Conservation (phyloP, 2,888 invertebrate species). For the Pedicia rivosa region DNA sequence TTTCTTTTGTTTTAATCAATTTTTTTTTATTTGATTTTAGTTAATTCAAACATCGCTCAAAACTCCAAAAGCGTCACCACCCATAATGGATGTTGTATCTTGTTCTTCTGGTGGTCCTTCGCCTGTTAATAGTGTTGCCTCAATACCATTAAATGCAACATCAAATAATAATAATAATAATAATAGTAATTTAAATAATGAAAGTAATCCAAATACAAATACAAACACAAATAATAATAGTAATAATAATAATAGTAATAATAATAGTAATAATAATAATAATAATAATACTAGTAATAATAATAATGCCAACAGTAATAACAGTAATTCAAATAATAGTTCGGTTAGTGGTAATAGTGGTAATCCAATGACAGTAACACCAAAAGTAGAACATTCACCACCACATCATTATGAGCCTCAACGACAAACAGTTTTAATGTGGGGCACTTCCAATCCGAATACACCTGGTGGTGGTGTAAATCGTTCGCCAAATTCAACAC, state of each 20-base stretch:
- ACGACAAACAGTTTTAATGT: slow-evolving; percentile 86
- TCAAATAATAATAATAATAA: slow-evolving; percentile 8
- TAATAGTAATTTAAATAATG: background rate
- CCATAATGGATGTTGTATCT: slow-evolving; percentile 30
- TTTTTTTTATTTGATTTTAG: background rate
- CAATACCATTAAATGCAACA: slow-evolving; percentile 11
- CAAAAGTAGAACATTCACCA: slow-evolving; percentile 25
- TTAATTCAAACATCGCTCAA: slow-evolving; percentile 23
- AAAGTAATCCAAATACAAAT: slow-evolving; percentile 6
- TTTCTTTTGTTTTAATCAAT: background rate
- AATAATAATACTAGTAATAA: background rate
- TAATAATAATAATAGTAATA: slow-evolving; percentile 2
- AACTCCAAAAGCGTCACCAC: slow-evolving; percentile 30
- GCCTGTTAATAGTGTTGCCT: slow-evolving; percentile 18
- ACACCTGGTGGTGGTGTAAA: slow-evolving; percentile 23
- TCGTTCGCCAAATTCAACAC: slow-evolving; percentile 28
- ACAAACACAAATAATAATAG: slow-evolving; percentile 8
- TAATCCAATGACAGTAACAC: slow-evolving; percentile 16
- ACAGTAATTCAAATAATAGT: slow-evolving; percentile 4
- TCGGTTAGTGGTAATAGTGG: slow-evolving; percentile 4
- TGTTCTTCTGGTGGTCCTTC: slow-evolving; percentile 31
- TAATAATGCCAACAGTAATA: background rate
- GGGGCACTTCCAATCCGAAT: slow-evolving; percentile 48
- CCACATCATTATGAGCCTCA: slow-evolving; percentile 43
- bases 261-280: slow-evolving; percentile 4